Evolutionary conservation across 2,797 vertebrate species (phyloP).

Genomic region (Aotus griseimembra): DNA sequence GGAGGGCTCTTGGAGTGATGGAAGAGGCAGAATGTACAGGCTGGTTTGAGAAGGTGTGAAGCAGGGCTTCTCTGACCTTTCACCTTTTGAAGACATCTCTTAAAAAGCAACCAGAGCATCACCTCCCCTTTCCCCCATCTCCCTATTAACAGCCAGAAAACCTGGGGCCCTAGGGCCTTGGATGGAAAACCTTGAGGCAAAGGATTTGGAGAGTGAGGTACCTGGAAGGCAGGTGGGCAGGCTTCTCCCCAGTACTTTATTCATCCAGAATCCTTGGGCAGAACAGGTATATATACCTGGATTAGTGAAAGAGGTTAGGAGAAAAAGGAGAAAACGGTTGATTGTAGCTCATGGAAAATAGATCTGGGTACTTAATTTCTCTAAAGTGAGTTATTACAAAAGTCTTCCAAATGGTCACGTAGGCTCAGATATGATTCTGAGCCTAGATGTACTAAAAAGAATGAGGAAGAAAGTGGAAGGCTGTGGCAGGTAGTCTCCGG

Average conservation of each 20-base stretch:
- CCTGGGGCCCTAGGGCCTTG: background rate
- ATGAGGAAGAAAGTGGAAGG: background rate
- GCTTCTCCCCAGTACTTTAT: conserved; percentile 84
- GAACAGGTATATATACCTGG: conserved; percentile 90
- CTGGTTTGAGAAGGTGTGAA: background rate
- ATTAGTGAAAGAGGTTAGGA: conserved; percentile 30
- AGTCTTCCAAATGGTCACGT: background rate
- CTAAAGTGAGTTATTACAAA: background rate
- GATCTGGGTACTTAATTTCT: background rate
- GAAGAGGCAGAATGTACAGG: background rate
- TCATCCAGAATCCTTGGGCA: conserved; percentile 88
- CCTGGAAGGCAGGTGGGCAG: conserved; percentile 89
- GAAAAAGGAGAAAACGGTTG: conserved; percentile 51
- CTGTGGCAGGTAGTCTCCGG: background rate
- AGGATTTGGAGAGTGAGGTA: conserved; percentile 54
- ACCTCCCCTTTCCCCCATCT: background rate
- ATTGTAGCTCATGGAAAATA: background rate
- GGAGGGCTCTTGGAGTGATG: background rate
- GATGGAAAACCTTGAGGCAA: background rate
- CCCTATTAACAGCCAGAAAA: background rate
- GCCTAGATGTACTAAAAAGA: background rate
- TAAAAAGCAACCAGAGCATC: background rate
- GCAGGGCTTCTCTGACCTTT: background rate
- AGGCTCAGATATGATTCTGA: background rate
- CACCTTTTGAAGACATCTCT: background rate